Evolutionary conservation across 2,797 vertebrate genomes (phyloP).

Genomic region (Crenichthys baileyi): DNA sequence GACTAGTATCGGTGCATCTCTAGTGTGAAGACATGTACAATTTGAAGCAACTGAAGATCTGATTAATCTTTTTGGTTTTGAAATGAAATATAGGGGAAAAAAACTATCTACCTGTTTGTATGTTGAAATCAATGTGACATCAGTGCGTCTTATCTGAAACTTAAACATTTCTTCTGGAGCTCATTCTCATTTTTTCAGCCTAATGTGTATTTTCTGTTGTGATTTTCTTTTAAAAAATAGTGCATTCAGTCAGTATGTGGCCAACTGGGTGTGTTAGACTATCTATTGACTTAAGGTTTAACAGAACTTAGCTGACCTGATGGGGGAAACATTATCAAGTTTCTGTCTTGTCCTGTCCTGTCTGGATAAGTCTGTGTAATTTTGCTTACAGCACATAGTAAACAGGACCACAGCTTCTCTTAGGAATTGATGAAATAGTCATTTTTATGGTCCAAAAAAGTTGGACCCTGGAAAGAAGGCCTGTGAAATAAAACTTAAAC

Average conservation of each 20-base stretch:
- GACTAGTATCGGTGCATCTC: too few species aligned
- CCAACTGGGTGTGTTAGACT: neutral
- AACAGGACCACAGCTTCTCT: conserved; percentile 13
- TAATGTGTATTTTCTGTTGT: too few species aligned
- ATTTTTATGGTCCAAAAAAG: neutral
- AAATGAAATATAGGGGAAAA: too few species aligned
- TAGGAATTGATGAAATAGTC: conserved; percentile 2
- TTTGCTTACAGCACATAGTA: conserved; percentile 7
- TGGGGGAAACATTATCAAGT: conserved; percentile 16
- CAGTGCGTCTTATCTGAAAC: conserved; percentile 21
- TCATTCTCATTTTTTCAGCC: too few species aligned
- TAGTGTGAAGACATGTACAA: too few species aligned
- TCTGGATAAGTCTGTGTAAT: conserved; percentile 5
- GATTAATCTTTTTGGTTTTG: too few species aligned
- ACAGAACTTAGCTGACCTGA: conserved; percentile 29
- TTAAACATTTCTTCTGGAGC: conserved; percentile 7
- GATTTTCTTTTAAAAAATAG: too few species aligned
- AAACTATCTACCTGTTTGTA: too few species aligned
- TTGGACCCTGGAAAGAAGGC: neutral
- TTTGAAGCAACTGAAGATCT: too few species aligned
- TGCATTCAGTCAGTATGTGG: too few species aligned
- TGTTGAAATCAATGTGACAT: neutral
- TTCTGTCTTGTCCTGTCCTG: conserved; percentile 18
- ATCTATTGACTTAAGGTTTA: conserved; percentile 26
- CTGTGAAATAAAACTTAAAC: neutral